A percentile compares a stretch with the other conserved stretches of the same genome.
Conservation (phyloP, 1,140 invertebrate species). For the Callitettix versicolor region DNA sequence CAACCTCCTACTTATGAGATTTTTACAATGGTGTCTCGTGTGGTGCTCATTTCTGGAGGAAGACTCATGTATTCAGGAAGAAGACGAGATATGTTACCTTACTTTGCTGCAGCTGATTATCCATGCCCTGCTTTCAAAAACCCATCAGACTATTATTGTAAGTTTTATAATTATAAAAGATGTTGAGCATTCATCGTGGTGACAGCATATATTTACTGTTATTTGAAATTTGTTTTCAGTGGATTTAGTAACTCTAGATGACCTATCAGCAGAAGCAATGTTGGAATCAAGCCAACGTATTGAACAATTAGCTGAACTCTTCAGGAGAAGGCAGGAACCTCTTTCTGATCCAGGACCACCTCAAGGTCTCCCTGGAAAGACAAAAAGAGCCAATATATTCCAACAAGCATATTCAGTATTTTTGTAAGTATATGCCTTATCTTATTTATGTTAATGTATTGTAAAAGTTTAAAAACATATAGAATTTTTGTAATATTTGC, state of each 20-base stretch:
- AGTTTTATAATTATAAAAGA: no score
- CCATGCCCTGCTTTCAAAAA: slow-evolving; percentile 93
- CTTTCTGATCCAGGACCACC: slow-evolving; percentile 68
- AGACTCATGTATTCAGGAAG: slow-evolving; percentile 83
- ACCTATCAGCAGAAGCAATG: slow-evolving; percentile 85
- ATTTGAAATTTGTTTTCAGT: slow-evolving; percentile 46
- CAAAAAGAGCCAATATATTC: slow-evolving; percentile 45
- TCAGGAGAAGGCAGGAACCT: slow-evolving; percentile 48
- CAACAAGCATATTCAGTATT: slow-evolving; percentile 58
- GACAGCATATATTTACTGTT: no score
- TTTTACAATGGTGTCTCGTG: slow-evolving; percentile 83
- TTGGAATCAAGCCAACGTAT: slow-evolving; percentile 87
- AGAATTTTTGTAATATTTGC: neutral
- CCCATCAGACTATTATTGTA: slow-evolving; percentile 90
- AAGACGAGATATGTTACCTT: slow-evolving; percentile 78
- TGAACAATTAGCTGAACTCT: slow-evolving; percentile 76
- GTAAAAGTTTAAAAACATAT: neutral
- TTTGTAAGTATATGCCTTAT: slow-evolving; percentile 45
- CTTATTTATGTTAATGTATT: neutral
- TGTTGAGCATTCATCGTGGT: no score
- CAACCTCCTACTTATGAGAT: slow-evolving; percentile 93
- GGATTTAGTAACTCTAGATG: slow-evolving; percentile 85
- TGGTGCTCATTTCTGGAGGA: slow-evolving; percentile 77
- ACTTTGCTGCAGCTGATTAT: slow-evolving; percentile 88
- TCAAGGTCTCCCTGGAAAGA: slow-evolving; percentile 53